Base-by-base conservation (phyloP, 2,113 vertebrate species). In the Nothocercus nigrocapillus region DNA sequence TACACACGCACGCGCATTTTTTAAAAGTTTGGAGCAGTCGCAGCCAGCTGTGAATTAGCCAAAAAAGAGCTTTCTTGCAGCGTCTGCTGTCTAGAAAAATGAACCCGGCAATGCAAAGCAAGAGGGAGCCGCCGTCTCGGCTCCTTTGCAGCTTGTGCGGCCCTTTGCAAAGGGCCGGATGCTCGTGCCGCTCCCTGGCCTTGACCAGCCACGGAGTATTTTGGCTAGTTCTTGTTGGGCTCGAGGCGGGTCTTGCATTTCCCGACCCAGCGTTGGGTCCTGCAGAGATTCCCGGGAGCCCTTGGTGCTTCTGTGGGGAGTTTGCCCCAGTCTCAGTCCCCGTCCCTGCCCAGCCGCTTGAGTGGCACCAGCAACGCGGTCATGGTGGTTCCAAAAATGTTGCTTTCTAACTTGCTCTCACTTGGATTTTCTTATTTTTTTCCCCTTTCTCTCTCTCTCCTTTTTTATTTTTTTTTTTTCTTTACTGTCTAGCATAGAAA, bases 381-480 rank as follows among this genome's bases (percentile, higher is more conserved):
- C 78, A 8, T n/a, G 19, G 36, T 82, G 58, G 82, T 95, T 94
- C 49, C 85, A 77, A 76, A 93, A 89, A 5, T 32, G 66, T 82
- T 75, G 36, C 87, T 89, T 94, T 72, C 74, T 67, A 77, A 89
- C 94, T 92, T 76, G 69, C 51, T 80, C 90, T 93, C 58, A 9
- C 91, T 94, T 95, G 45, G 47, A 15, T 68, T 90, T 82, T 79
- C 61, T 67, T 66, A 27, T 67, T 78, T 77, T 94, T 30, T 8
- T 47, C 16, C 18, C 45, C 4, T 11, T 5, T 49, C 18, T 49
- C 47, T 49, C 21, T 22, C 18, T 49, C 10, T 28, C 7, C 18
- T 12, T 12, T 20, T 61, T 22, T 8, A 18, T 11, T 16, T 20
- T 59, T 22, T 5, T 36, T 13, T 75, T 38, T 83, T 85, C 78